These are phyloP conservation scores for Pollenia griseotomentosa DNA, from an alignment of 2,888 invertebrate species.

Conservation along the genomic window DNA sequence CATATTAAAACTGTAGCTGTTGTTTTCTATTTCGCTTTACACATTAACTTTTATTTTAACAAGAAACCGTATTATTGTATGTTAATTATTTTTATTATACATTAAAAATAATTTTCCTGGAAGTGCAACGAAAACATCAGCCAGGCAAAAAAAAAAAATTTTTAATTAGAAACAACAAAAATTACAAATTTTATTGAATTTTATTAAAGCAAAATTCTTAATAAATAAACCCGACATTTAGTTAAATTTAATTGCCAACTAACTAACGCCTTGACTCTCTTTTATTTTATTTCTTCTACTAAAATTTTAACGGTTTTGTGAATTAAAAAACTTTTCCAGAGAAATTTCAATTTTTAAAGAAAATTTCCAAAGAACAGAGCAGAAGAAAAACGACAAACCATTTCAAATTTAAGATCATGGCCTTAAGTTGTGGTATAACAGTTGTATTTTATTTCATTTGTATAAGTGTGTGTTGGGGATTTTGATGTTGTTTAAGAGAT, in stretches of 20 bases:
- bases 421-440: constrained; percentile 47
- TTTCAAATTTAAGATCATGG: constrained; percentile 57
- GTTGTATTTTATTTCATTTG: constrained; percentile 26
- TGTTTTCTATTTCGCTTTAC: constrained; percentile 10
- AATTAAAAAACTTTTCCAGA: neutral
- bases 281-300: neutral
- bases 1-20: constrained; percentile 12
- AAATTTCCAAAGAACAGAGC: neutral
- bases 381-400: constrained; percentile 1
- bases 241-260: constrained; percentile 46
- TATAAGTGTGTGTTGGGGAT: constrained; percentile 14
- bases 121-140: constrained; percentile 9
- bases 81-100: constrained; percentile 55
- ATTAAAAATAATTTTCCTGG: constrained; percentile 24
- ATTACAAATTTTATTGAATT: constrained; percentile 2
- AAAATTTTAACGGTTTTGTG: constrained; percentile 6
- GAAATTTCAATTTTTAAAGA: neutral
- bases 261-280: constrained; percentile 4
- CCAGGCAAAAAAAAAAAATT: constrained; percentile 5
- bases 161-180: constrained; percentile 27
- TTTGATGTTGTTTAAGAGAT: constrained; percentile 15
- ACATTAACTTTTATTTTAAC: constrained; percentile 6
- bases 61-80: constrained; percentile 38
- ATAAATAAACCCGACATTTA: constrained; percentile 17
- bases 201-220: constrained; percentile 6